phyloP scores from a whole-genome alignment of 1,140 invertebrate species.

The Drosophila triauraria region DNA sequence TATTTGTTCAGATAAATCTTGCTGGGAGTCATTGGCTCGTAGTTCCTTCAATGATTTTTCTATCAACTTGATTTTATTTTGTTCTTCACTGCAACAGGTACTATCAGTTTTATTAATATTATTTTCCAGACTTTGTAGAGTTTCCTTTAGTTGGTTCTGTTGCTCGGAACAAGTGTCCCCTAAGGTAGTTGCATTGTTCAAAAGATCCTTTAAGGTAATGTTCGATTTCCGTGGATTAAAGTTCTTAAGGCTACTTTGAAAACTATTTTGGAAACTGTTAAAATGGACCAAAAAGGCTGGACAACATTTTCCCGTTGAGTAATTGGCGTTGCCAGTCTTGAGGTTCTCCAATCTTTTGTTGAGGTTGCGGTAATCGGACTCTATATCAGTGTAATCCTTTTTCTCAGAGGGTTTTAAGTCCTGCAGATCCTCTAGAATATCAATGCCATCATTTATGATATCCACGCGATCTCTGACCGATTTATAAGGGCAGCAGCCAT shows the following conservation, averaged over 20 bases:
- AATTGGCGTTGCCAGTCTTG: not conserved
- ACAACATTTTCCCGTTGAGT: slow-evolving; percentile 30
- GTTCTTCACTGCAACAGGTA: not conserved
- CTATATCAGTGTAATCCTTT: not conserved
- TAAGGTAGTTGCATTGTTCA: not conserved
- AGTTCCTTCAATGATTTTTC: not conserved
- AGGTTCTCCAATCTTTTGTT: slow-evolving; percentile 31
- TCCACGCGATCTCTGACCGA: slow-evolving; percentile 56
- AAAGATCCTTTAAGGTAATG: not conserved
- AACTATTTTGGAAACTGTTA: not conserved
- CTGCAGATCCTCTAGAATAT: slow-evolving; percentile 27
- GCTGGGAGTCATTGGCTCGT: not conserved
- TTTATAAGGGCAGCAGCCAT: slow-evolving; percentile 44
- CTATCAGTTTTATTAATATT: not conserved
- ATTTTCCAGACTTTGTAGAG: too few species aligned
- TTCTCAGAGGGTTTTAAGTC: not conserved
- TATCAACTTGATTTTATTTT: not conserved
- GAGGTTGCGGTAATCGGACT: slow-evolving; percentile 32
- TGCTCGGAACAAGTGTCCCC: not conserved
- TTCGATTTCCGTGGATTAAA: not conserved
- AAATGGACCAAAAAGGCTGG: not conserved
- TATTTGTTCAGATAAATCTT: not conserved
- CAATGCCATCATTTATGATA: slow-evolving; percentile 51
- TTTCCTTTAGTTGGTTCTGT: not conserved
- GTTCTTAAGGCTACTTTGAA: not conserved